A percentile compares a stretch with the other conserved stretches of the same genome.
These are phyloP conservation scores for Sebastes fasciatus DNA, from an alignment of 2,113 vertebrate species.

Conservation along the genomic window DNA sequence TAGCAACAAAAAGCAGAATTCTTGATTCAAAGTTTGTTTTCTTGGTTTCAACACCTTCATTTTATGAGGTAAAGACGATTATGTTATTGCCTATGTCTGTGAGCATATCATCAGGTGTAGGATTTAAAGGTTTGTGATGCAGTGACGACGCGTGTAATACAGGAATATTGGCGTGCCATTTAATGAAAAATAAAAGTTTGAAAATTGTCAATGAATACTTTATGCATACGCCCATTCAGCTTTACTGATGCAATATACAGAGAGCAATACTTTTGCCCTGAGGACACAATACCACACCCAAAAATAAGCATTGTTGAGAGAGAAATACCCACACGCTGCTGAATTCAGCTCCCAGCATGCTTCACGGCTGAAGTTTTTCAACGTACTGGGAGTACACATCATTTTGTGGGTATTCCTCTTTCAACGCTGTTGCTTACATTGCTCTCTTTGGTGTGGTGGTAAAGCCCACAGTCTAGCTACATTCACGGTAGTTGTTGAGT, in stretches of 20 bases:
- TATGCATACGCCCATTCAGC: background rate
- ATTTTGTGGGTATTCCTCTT: constrained; percentile 12
- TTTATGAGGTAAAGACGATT: background rate
- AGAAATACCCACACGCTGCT: constrained; percentile 10
- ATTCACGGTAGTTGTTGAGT: background rate
- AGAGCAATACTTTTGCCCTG: background rate
- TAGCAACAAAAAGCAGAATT: too few species aligned
- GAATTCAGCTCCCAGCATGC: constrained; percentile 15
- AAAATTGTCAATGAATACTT: too few species aligned
- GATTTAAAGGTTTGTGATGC: constrained; percentile 2
- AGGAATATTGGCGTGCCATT: background rate
- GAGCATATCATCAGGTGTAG: background rate
- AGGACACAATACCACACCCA: constrained; percentile 15
- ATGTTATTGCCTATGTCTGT: background rate
- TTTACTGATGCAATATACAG: background rate
- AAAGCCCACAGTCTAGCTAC: background rate
- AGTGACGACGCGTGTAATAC: constrained; percentile 7
- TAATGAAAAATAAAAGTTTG: background rate
- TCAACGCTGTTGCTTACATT: background rate
- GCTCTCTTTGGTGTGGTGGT: constrained; percentile 10
- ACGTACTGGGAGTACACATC: background rate
- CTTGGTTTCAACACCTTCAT: background rate
- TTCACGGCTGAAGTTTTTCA: constrained; percentile 6
- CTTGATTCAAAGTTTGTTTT: background rate
- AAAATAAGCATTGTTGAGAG: constrained; percentile 20